A percentile compares a stretch with the other conserved stretches of the same genome.
phyloP scores from a whole-genome alignment of 2,113 vertebrate genomes.

The Polypterus senegalus region DNA sequence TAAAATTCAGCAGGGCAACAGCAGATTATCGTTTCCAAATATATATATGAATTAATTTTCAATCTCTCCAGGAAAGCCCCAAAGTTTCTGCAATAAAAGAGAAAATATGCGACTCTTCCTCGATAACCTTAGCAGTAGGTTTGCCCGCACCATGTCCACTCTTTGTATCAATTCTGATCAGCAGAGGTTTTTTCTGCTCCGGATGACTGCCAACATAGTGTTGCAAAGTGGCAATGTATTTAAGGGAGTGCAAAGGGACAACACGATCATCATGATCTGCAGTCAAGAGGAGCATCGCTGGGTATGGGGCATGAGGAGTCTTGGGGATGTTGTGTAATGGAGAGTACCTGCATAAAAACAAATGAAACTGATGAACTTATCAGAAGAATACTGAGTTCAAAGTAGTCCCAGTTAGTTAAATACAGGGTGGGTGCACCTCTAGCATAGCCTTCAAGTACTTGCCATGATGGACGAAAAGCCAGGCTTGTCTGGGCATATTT shows the following conservation, averaged over 20 bases:
- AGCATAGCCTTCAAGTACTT: too few species aligned
- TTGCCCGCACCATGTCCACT: constrained; percentile 56
- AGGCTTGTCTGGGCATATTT: too few species aligned
- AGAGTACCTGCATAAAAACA: constrained; percentile 38
- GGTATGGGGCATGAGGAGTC: constrained; percentile 28
- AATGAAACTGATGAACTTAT: too few species aligned
- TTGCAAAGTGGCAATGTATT: constrained; percentile 48
- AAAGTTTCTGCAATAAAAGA: constrained; percentile 49
- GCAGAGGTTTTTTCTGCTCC: constrained; percentile 37
- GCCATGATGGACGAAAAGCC: too few species aligned
- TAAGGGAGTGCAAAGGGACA: constrained; percentile 57
- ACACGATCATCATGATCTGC: constrained; percentile 57
- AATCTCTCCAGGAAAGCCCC: constrained; percentile 43
- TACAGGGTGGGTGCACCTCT: too few species aligned
- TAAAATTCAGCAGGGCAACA: too few species aligned
- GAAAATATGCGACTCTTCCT: constrained; percentile 50
- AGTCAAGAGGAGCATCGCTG: constrained; percentile 48
- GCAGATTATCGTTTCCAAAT: too few species aligned
- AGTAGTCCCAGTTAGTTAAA: too few species aligned
- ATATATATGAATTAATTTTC: constrained; percentile 8
- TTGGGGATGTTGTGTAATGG: constrained; percentile 50
- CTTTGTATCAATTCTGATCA: constrained; percentile 51
- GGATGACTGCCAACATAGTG: constrained; percentile 29
- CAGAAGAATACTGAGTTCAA: too few species aligned
- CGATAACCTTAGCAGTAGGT: constrained; percentile 52